Percentiles rank a stretch among this genome's conserved stretches.
Evolutionary conservation across 2,113 vertebrate species (phyloP).

Genomic region (Mola mola): DNA sequence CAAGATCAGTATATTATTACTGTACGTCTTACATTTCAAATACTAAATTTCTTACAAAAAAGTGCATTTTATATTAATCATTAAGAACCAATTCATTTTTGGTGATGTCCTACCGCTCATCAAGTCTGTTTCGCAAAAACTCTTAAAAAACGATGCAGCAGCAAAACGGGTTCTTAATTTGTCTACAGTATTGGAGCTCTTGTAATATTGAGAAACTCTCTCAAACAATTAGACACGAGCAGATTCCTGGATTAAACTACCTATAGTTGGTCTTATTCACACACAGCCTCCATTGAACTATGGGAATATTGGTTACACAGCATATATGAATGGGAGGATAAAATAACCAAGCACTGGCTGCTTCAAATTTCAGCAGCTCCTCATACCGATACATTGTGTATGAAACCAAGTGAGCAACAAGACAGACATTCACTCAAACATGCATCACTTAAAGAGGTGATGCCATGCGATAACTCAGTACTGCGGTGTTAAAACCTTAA

Average conservation of each 20-base stretch:
- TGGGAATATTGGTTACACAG: constrained; percentile 23
- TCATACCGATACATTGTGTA: neutral
- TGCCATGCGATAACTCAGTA: constrained; percentile 65
- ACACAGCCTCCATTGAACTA: constrained; percentile 28
- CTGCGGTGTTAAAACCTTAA: constrained; percentile 48
- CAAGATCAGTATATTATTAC: constrained; percentile 64
- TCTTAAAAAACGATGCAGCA: constrained; percentile 68
- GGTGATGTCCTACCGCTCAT: constrained; percentile 56
- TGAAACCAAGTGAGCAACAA: constrained; percentile 37
- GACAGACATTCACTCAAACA: constrained; percentile 58
- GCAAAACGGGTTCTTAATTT: constrained; percentile 61
- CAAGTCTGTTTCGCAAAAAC: constrained; percentile 59
- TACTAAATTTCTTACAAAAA: constrained; percentile 74
- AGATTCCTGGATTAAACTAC: constrained; percentile 36
- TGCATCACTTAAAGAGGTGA: constrained; percentile 62
- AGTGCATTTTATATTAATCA: constrained; percentile 77
- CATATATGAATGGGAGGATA: constrained; percentile 25
- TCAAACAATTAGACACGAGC: constrained; percentile 4
- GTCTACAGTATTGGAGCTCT: constrained; percentile 65
- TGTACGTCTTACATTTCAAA: constrained; percentile 62
- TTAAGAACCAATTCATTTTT: constrained; percentile 68
- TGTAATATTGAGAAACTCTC: constrained; percentile 38
- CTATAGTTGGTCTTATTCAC: constrained; percentile 20
- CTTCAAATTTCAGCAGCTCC: constrained; percentile 51
- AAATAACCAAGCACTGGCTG: constrained; percentile 40